These are phyloP conservation scores for Lucilia cuprina DNA, from an alignment of 1,140 invertebrate genomes.

Conservation along the genomic window DNA sequence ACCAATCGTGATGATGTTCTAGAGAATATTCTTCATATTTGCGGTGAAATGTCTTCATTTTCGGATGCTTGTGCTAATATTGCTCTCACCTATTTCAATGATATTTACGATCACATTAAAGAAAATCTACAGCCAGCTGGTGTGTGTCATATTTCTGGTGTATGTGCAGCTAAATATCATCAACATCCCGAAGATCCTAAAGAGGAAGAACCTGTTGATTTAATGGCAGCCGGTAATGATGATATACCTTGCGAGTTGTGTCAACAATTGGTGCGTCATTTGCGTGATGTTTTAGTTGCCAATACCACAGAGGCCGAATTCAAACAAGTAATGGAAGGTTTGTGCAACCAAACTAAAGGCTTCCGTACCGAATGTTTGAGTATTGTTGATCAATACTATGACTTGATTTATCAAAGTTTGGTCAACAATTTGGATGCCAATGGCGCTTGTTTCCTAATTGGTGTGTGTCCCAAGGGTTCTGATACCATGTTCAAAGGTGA, in stretches of 20 bases:
- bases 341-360: conserved; percentile 80
- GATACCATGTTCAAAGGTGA: conserved; percentile 38
- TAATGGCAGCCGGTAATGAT: conserved; percentile 62
- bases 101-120: conserved; percentile 70
- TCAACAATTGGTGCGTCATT: conserved; percentile 79
- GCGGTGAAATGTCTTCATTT: conserved; percentile 73
- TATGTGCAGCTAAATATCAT: conserved; percentile 73
- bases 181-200: conserved; percentile 66
- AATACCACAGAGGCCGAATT: conserved; percentile 88
- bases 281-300: conserved; percentile 80
- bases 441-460: conserved; percentile 72
- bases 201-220: conserved; percentile 65
- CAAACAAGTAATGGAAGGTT: conserved; percentile 74
- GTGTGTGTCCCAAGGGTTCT: conserved; percentile 69
- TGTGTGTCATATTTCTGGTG: conserved; percentile 77
- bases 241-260: conserved; percentile 86
- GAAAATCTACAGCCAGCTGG: conserved; percentile 71
- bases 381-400: conserved; percentile 81
- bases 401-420: conserved; percentile 75
- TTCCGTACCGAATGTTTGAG: conserved; percentile 72
- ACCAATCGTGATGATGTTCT: conserved; percentile 68
- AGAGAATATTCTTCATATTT: conserved; percentile 67
- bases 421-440: conserved; percentile 74
- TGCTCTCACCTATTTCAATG: conserved; percentile 74
- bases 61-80: conserved; percentile 80